phyloP scores from a whole-genome alignment of 2,797 vertebrate genomes.

The Hybognathus amarus region DNA sequence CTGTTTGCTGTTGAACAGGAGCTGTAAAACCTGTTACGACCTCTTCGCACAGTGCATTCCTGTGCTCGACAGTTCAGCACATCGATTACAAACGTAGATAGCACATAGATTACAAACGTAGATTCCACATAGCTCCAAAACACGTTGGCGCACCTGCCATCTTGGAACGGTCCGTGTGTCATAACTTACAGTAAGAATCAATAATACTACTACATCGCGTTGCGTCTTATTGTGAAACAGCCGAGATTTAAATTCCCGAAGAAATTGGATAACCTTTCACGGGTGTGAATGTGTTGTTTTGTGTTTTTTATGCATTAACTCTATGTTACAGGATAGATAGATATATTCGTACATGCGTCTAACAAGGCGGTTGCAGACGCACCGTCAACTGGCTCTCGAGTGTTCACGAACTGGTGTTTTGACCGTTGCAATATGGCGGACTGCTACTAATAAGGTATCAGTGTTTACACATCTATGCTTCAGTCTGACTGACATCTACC shows the following conservation, averaged over 20 bases:
- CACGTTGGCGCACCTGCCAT: not conserved
- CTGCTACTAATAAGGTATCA: not conserved
- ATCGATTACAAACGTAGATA: not conserved
- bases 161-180: not conserved
- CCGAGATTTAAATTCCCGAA: not conserved
- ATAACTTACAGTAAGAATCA: not conserved
- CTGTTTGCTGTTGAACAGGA: constrained; percentile 24
- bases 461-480: not conserved
- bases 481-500: constrained; percentile 34
- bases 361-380: not conserved
- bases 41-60: not conserved
- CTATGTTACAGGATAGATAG: not conserved
- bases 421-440: not conserved
- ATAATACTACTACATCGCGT: too few species aligned
- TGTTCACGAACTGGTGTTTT: not conserved
- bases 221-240: not conserved
- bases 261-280: not conserved
- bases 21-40: constrained; percentile 11
- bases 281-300: not conserved
- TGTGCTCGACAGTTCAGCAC: not conserved
- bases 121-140: not conserved
- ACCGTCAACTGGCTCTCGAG: too few species aligned
- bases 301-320: not conserved
- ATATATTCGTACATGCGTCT: not conserved
- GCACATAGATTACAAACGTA: not conserved